These are phyloP conservation scores for Falco berigora DNA, from an alignment of 2,797 vertebrate species.

Conservation along the genomic window DNA sequence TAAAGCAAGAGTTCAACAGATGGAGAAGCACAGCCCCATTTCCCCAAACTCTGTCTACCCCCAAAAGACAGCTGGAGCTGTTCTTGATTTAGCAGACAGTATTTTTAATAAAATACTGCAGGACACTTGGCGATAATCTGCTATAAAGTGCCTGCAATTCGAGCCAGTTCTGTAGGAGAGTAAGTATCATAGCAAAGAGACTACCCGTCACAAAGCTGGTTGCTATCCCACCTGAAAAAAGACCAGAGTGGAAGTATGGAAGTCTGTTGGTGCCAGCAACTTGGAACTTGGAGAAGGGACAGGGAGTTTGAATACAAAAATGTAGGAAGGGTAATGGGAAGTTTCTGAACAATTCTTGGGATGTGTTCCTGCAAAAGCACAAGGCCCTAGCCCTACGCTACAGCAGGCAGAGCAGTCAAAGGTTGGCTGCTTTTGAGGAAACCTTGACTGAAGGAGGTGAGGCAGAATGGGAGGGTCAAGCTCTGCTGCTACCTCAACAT, in stretches of 20 bases:
- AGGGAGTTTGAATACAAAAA: not conserved
- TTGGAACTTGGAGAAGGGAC: not conserved
- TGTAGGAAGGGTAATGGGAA: not conserved
- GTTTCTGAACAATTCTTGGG: not conserved
- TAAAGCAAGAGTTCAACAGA: slow-evolving; percentile 10
- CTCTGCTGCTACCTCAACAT: not conserved
- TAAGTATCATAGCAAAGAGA: not conserved
- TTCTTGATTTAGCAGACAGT: not conserved
- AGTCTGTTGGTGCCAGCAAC: not conserved
- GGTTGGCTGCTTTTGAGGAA: not conserved
- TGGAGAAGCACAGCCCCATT: not conserved
- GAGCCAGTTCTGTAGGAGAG: not conserved
- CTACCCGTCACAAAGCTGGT: not conserved
- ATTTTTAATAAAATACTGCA: not conserved
- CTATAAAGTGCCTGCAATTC: not conserved
- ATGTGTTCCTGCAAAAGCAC: not conserved
- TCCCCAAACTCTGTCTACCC: not conserved
- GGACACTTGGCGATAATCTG: not conserved
- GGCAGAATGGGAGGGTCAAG: not conserved
- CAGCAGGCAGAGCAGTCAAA: not conserved
- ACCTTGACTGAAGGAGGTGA: not conserved
- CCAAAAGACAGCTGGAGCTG: not conserved
- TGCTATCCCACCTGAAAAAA: not conserved
- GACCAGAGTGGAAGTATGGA: not conserved
- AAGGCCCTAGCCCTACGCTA: not conserved